A percentile compares a stretch with the other conserved stretches of the same genome.
phyloP scores from a whole-genome alignment of 2,797 vertebrate genomes.

The Rhynchotus rufescens region DNA sequence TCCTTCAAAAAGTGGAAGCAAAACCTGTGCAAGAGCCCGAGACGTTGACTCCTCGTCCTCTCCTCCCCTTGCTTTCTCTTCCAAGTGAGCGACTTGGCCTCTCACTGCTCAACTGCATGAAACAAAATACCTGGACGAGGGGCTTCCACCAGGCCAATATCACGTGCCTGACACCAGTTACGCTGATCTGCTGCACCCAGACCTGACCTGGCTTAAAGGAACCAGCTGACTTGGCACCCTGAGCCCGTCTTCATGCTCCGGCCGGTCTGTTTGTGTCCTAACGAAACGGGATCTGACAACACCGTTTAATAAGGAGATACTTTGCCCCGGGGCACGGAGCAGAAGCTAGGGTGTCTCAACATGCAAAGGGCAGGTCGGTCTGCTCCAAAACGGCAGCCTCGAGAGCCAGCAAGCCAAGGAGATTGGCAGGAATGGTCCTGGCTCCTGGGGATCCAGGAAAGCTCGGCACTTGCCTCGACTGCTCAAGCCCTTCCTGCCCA shows the following conservation, averaged over 20 bases:
- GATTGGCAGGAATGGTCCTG: not conserved
- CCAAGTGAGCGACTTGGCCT: not conserved
- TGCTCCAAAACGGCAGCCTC: not conserved
- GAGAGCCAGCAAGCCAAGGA: not conserved
- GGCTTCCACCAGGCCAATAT: not conserved
- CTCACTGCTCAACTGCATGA: not conserved
- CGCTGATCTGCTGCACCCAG: not conserved
- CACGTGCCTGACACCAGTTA: not conserved
- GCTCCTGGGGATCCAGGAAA: not conserved
- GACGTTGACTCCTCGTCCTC: not conserved
- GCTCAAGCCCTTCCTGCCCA: accelerated
- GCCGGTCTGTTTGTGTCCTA: not conserved
- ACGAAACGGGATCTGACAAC: not conserved
- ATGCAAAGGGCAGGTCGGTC: not conserved
- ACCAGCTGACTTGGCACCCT: not conserved
- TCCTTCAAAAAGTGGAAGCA: not conserved
- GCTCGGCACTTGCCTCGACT: not conserved
- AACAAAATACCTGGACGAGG: not conserved
- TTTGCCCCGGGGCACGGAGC: not conserved
- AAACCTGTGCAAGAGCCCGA: not conserved
- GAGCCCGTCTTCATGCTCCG: not conserved
- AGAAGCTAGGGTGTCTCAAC: slow-evolving; percentile 11
- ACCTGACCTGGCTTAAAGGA: not conserved
- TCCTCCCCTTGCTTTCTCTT: not conserved
- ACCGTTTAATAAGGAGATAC: not conserved